Evolutionary conservation across 2,797 vertebrate species (phyloP), one percentile per base, ranked within the genome.

Genomic region (Syndactyla subalaris): DNA sequence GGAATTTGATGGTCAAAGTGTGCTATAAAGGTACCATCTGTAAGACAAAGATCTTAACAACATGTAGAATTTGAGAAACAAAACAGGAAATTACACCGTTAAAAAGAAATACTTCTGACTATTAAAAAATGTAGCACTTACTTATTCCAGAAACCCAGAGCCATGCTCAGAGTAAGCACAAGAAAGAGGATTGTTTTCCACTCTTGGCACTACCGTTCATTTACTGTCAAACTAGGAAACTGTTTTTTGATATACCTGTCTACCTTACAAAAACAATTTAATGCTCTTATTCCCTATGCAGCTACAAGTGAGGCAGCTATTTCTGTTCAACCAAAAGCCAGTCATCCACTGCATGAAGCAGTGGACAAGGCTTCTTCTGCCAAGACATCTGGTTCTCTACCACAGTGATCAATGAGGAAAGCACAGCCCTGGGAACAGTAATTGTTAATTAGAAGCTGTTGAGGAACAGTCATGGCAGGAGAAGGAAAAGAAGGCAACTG

Each of bases 301-400:
- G 34, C 48, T 80, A 34, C 34, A 81, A 76, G 30, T 16, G 15
- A 83, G n/a, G 65, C n/a, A 70, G 54, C 19, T 86, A 85, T 34
- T 85, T 85, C 71, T 76, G 18, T 41, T 62, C 51, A 93, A 75
- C 19, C 41, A 52, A 38, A 78, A 76, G 14, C 52, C 32, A 49
- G 38, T 17, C 29, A 34, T 30, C 49, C 41, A 73, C 63, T 45
- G 13, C 13, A 36, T 20, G 46, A 85, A 91, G 52, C 48, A 78
- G 0, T 58, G 66, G 29, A 32, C 0, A 1, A 74, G 54, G 24
- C 20, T 55, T 1, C 63, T 61, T 90, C 57, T 84, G 74, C 62
- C 67, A 88, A 88, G 46, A 67, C 70, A 88, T 83, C 75, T 94
- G 78, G 32, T 83, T 85, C 77, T 87, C n/a, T 32, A 70, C 48